Evolutionary conservation across 2,113 vertebrate species (phyloP).

Genomic region (Platichthys stellatus): DNA sequence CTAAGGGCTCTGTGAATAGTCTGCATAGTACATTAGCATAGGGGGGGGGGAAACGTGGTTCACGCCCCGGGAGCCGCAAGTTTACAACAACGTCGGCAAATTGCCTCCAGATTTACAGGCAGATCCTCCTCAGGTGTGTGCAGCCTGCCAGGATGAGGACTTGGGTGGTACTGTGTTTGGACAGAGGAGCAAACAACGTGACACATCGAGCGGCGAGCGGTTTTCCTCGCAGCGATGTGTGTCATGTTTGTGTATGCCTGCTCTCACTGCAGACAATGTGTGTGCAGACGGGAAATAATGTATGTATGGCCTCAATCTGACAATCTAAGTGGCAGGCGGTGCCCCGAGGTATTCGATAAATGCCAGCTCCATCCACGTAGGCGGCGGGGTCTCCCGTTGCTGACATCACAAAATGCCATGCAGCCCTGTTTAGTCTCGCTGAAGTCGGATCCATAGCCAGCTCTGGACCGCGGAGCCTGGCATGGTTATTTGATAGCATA

Average conservation of each 20-base stretch:
- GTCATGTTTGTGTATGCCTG: slow-evolving; percentile 12
- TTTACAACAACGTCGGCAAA: slow-evolving; percentile 33
- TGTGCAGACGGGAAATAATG: slow-evolving; percentile 36
- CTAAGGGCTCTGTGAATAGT: slow-evolving; percentile 47
- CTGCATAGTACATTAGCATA: slow-evolving; percentile 47
- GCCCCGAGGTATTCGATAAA: slow-evolving; percentile 51
- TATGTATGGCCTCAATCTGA: slow-evolving; percentile 63
- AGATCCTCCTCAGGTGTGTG: slow-evolving; percentile 40
- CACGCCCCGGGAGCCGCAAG: slow-evolving; percentile 39
- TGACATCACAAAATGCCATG: slow-evolving; percentile 55
- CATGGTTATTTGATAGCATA: slow-evolving; percentile 43
- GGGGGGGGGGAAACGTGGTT: slow-evolving; percentile 33
- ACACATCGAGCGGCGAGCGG: slow-evolving; percentile 11
- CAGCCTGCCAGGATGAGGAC: slow-evolving; percentile 11
- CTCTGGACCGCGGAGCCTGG: slow-evolving; percentile 13
- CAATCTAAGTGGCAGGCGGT: slow-evolving; percentile 44
- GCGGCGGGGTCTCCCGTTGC: slow-evolving; percentile 23
- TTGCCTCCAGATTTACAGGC: slow-evolving; percentile 35
- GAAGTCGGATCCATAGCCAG: slow-evolving; percentile 27
- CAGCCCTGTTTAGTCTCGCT: slow-evolving; percentile 44
- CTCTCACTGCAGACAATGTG: slow-evolving; percentile 4
- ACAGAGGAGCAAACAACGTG: background rate
- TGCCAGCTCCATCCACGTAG: slow-evolving; percentile 35
- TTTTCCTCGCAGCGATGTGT: background rate
- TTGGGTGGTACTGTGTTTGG: slow-evolving; percentile 12